Percentiles rank a stretch among this genome's conserved stretches.
These are phyloP conservation scores for Aethes cnicana DNA, from an alignment of 2,888 invertebrate genomes.

Conservation along the genomic window DNA sequence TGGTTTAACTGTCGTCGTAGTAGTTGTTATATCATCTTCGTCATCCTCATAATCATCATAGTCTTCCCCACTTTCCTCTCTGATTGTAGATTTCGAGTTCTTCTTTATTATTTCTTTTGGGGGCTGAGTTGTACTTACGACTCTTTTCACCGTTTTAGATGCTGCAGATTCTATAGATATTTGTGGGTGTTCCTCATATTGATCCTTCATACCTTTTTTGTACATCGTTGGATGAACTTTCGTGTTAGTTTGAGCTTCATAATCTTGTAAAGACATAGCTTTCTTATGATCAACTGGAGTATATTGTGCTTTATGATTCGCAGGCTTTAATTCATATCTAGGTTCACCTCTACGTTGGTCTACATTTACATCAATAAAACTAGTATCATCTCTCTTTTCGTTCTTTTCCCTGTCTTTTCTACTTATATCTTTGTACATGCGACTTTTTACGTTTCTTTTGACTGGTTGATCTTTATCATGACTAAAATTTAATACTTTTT, in stretches of 20 bases:
- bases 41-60: conserved; percentile 48
- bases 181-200: neutral
- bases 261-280: conserved; percentile 59
- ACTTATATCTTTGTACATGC: conserved; percentile 65
- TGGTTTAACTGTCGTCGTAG: conserved; percentile 55
- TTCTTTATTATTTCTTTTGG: conserved; percentile 1
- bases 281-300: conserved; percentile 61
- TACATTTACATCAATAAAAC: conserved; percentile 59
- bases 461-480: conserved; percentile 52
- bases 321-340: conserved; percentile 62
- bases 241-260: conserved; percentile 45
- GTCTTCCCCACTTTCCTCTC: conserved; percentile 54
- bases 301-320: conserved; percentile 63
- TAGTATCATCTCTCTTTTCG: conserved; percentile 40
- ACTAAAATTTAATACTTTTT: conserved; percentile 52
- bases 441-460: conserved; percentile 49
- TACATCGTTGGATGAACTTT: conserved; percentile 29
- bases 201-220: conserved; percentile 5
- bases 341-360: conserved; percentile 71
- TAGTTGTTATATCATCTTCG: conserved; percentile 38
- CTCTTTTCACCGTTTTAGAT: conserved; percentile 36
- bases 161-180: conserved; percentile 40
- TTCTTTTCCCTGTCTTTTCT: conserved; percentile 57
- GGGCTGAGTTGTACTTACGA: conserved; percentile 28
- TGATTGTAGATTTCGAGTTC: conserved; percentile 33